Evolutionary conservation across 1,140 invertebrate species (phyloP), one percentile per base, ranked within the genome.

Genomic region (Caenorhabditis elegans): DNA sequence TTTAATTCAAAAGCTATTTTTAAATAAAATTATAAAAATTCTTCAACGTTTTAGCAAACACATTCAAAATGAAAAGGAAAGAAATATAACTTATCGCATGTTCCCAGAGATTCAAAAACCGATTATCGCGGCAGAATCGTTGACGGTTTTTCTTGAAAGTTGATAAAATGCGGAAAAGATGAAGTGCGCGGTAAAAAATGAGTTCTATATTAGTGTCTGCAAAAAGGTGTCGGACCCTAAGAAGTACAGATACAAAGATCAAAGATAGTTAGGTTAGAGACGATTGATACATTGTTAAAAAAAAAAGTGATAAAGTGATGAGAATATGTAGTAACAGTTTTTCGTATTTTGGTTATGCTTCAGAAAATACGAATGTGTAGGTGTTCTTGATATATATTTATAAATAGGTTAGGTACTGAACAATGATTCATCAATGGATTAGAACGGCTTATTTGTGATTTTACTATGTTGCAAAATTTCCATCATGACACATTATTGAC

Each of bases 131-230:
- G n/a, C 34, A 43, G 34, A 70, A 10, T 70, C 3, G 60, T 19
- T 1, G 60, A 70, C 26, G 31, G 60, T 70, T 70, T 70, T 34
- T 31, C 60, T 70, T 36, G 3, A 19, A 60, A 39, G 22, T 70
- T 70, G 60, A 70, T 70, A 70, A 70, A 31, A n/a, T 70, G 34
- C 60, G 34, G 39, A 70, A 70, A 70, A 70, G 60, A 70, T 70
- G 60, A 70, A 39, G 34, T 70, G 34, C 4, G n/a, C 34, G n/a
- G 28, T 26, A 10, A 70, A 22, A 39, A 19, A 17, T 39, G 34
- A 70, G 34, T 39, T 70, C 31, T 22, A 39, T 39, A 34, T 43
- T 11, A 39, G 60, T 31, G 53, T 60, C 53, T 60, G 53, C 53
- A n/a, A 60, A 28, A 60, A 60, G 53, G 53, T 28, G 53, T 60